Percentiles rank a stretch among this genome's conserved stretches.
These are phyloP conservation scores for Drosophila ezoana DNA, from an alignment of 2,888 invertebrate species.

Conservation along the genomic window DNA sequence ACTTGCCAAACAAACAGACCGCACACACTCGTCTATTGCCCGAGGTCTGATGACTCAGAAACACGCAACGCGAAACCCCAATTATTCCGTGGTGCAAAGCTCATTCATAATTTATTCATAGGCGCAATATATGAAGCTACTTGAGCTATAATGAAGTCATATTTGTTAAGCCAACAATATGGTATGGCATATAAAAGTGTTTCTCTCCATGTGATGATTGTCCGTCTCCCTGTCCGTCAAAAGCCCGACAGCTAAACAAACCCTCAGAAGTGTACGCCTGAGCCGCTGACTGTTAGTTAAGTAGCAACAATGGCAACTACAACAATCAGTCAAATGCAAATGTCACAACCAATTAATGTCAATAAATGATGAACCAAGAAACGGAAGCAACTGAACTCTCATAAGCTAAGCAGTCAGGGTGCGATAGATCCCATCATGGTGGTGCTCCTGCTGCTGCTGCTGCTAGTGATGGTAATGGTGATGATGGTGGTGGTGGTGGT, in stretches of 20 bases:
- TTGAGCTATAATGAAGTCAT: constrained; percentile 74
- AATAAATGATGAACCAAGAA: constrained; percentile 74
- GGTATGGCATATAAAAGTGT: constrained; percentile 41
- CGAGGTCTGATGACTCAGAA: constrained; percentile 58
- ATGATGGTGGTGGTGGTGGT: constrained; percentile 39
- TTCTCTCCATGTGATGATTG: constrained; percentile 23
- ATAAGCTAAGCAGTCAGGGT: constrained; percentile 19
- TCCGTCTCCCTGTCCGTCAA: background rate
- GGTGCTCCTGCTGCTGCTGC: constrained; percentile 6
- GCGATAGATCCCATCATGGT: constrained; percentile 23
- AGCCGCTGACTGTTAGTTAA: constrained; percentile 35
- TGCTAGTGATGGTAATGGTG: constrained; percentile 17
- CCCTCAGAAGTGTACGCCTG: constrained; percentile 20
- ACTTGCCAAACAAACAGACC: constrained; percentile 35
- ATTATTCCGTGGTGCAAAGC: constrained; percentile 56
- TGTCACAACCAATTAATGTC: constrained; percentile 84
- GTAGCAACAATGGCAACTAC: constrained; percentile 81
- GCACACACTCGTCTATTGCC: constrained; percentile 52
- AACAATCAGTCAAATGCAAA: constrained; percentile 81
- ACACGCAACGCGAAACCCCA: constrained; percentile 58
- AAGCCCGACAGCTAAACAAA: constrained; percentile 34
- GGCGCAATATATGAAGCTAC: constrained; percentile 45
- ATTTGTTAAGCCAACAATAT: constrained; percentile 63
- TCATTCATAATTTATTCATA: constrained; percentile 72
- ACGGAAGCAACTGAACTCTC: constrained; percentile 33